Evolutionary conservation across 1,140 invertebrate genomes (phyloP).

Genomic region (Lordiphosa collinella): DNA sequence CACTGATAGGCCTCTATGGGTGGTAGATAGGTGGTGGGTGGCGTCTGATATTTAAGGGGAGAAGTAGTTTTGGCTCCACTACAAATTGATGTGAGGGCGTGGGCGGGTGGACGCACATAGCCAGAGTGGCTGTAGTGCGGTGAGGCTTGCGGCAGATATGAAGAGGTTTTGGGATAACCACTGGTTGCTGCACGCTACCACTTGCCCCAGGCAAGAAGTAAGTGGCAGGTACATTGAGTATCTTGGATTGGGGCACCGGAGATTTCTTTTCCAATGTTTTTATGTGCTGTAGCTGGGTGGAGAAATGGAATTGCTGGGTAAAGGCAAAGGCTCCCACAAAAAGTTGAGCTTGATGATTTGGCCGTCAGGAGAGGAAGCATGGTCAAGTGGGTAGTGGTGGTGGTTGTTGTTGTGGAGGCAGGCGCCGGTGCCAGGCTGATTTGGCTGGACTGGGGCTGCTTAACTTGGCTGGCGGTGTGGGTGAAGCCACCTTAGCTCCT

Average conservation of each 20-base stretch:
- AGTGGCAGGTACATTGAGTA: constrained; percentile 72
- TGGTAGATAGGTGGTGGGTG: constrained; percentile 74
- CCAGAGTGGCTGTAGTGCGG: constrained; percentile 60
- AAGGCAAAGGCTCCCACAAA: constrained; percentile 10
- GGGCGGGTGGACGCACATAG: constrained; percentile 56
- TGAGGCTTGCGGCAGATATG: constrained; percentile 69
- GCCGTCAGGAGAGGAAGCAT: constrained; percentile 63
- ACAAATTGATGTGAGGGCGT: constrained; percentile 45
- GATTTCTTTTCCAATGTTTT: constrained; percentile 74
- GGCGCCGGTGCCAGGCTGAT: constrained; percentile 3
- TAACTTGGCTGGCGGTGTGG: constrained; percentile 3
- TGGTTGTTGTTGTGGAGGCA: neutral
- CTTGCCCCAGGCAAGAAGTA: constrained; percentile 55
- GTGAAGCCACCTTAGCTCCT: constrained; percentile 10
- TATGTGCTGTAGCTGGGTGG: constrained; percentile 46
- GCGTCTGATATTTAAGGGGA: constrained; percentile 69
- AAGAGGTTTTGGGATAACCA: constrained; percentile 53
- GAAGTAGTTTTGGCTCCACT: constrained; percentile 25
- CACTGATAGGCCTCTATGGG: constrained; percentile 78
- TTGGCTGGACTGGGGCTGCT: neutral
- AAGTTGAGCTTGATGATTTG: constrained; percentile 29
- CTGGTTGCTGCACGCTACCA: constrained; percentile 11
- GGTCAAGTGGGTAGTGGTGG: constrained; percentile 37
- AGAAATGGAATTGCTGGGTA: constrained; percentile 15
- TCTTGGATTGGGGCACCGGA: constrained; percentile 72